Conservation (phyloP, 2,888 invertebrate genomes). For the Micoletzkya japonica region DNA sequence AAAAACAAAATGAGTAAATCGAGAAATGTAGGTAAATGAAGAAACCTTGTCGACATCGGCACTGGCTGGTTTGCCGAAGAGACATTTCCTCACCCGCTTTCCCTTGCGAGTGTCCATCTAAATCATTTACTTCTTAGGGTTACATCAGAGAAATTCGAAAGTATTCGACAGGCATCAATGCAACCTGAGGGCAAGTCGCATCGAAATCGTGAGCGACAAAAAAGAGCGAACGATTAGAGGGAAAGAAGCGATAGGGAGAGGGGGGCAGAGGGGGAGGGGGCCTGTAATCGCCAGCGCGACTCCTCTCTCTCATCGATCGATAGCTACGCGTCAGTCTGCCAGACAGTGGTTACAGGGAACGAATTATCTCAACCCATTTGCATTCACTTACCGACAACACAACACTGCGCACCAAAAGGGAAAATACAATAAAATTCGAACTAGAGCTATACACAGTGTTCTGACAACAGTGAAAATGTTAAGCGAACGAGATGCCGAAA, state of each 20-base stretch:
- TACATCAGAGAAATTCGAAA: too few relatives aligned
- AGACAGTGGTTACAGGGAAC: slow-evolving; percentile 1
- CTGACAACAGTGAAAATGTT: too few relatives aligned
- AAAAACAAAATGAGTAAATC: background rate
- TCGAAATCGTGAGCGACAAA: background rate
- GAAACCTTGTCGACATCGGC: slow-evolving; percentile 7
- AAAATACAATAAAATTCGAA: too few relatives aligned
- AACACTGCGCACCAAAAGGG: too few relatives aligned
- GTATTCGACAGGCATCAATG: too few relatives aligned
- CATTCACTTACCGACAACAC: too few relatives aligned
- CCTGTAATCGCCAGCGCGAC: slow-evolving; percentile 10
- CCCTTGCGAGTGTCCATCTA: background rate
- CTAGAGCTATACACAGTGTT: too few relatives aligned
- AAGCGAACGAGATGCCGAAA: too few relatives aligned
- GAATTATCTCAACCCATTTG: too few relatives aligned
- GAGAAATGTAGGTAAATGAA: background rate
- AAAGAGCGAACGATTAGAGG: background rate
- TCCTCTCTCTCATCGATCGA: slow-evolving; percentile 10
- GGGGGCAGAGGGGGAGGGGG: background rate
- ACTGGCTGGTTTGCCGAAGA: slow-evolving; percentile 15
- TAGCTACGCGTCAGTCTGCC: background rate
- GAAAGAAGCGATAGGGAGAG: background rate
- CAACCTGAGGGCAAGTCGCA: background rate
- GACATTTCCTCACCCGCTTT: background rate
- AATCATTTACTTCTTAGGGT: too few relatives aligned